A percentile compares a stretch with the other conserved stretches of the same genome.
Evolutionary conservation across 2,797 vertebrate species (phyloP).

Genomic region (Anisognathus igniventris): DNA sequence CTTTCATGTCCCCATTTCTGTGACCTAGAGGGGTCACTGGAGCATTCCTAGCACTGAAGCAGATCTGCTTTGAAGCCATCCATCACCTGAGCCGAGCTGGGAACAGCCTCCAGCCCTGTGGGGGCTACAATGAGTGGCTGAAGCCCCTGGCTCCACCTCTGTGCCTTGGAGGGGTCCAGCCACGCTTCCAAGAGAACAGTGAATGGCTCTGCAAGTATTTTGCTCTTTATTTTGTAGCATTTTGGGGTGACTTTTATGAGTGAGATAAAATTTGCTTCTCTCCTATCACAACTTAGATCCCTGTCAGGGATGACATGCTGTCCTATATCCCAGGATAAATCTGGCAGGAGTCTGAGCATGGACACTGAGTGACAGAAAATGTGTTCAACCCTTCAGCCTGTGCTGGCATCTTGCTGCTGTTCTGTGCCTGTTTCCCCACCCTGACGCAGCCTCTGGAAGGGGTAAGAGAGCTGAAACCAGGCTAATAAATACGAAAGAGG

Average conservation of each 20-base stretch:
- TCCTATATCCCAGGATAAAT: fast-evolving
- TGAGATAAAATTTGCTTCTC: neutral
- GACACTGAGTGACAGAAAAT: neutral
- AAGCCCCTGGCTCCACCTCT: fast-evolving
- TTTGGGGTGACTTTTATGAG: neutral
- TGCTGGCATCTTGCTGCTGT: neutral
- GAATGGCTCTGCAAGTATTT: fast-evolving
- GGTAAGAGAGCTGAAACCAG: neutral
- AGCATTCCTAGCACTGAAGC: neutral
- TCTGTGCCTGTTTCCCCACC: neutral
- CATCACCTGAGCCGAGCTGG: neutral
- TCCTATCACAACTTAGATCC: neutral
- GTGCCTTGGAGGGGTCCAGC: neutral
- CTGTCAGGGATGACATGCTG: neutral
- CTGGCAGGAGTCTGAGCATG: neutral
- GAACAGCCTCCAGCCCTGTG: fast-evolving
- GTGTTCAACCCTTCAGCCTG: neutral
- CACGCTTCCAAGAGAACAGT: neutral
- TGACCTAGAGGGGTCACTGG: neutral
- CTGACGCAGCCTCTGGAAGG: neutral
- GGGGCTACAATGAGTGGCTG: fast-evolving
- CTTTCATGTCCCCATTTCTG: neutral
- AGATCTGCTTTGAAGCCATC: neutral
- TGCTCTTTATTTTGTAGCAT: neutral
- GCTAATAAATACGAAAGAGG: neutral